Conservation (phyloP, 2,797 vertebrate species). For the Rousettus madagascariensis region DNA sequence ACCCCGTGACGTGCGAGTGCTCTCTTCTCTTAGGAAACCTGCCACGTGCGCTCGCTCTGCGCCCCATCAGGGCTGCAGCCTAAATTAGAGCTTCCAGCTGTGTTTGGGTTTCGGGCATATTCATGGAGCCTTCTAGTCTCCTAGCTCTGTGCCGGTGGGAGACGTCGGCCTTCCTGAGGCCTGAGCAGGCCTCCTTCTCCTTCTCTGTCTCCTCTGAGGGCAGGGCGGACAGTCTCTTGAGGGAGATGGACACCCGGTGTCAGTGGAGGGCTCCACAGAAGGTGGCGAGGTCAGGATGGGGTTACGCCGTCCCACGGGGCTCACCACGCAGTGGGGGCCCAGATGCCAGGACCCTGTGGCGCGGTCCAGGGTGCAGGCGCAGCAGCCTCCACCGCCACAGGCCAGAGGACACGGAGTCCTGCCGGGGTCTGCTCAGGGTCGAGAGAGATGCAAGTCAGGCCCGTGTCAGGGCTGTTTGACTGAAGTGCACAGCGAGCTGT, state of each 20-base stretch:
- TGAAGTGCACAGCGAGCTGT: accelerated
- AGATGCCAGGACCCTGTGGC: not conserved
- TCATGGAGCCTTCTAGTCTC: not conserved
- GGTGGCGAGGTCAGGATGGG: not conserved
- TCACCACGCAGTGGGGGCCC: accelerated
- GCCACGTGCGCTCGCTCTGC: not conserved
- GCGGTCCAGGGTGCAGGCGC: not conserved
- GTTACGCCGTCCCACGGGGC: not conserved
- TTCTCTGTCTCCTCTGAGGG: not conserved
- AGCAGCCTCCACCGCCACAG: not conserved
- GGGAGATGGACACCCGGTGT: accelerated
- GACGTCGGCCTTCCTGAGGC: not conserved
- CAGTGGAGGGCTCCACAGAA: not conserved
- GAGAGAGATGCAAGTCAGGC: not conserved
- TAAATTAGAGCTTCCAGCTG: slow-evolving; percentile 56
- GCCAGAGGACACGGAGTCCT: not conserved
- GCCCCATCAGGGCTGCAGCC: not conserved
- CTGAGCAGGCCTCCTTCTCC: not conserved
- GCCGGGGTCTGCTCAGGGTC: not conserved
- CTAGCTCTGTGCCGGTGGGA: not conserved
- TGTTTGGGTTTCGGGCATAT: slow-evolving; percentile 43
- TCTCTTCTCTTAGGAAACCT: not conserved
- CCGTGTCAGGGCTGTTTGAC: not conserved
- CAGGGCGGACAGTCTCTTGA: not conserved
- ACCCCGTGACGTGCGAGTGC: not conserved